Evolutionary conservation across 2,888 invertebrate species (phyloP), one percentile per base, ranked within the genome.

Genomic region (Xanthia togata): DNA sequence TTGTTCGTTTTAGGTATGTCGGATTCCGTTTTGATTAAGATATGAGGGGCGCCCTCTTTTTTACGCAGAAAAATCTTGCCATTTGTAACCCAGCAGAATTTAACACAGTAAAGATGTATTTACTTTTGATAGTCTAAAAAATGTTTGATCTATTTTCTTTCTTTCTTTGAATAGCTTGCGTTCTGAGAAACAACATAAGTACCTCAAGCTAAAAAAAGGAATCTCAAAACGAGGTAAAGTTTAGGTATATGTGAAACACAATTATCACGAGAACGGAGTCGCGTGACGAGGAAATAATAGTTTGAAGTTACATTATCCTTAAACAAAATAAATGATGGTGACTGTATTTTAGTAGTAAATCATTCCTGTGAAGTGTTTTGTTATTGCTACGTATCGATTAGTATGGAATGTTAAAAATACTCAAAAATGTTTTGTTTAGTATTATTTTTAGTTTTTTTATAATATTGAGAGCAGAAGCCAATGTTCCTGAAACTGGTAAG

Each of bases 401-500:
- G n/a, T 31, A 23, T 11, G 12, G 12, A 50, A 0, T 23, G 38
- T 26, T 20, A 26, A 55, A 31, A 41, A 31, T 44, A 12, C 3
- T n/a, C 8, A 1, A 57, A 67, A 59, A 73, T 73, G 73, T 70
- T 44, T 59, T 2, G 9, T 59, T 26, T 35, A 17, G 0, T 70
- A 9, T 17, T 59, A 35, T 47, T 3, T n/a, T 35, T 26, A 35
- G n/a, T n/a, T n/a, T 57, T 70, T 70, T 70, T 11, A 69, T 59
- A 35, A 57, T 69, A 69, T 57, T 44, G n/a, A 26, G 20, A 20
- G 57, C 35, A 35, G 57, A 59, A 59, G 44, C 35, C 9, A 47
- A 20, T 8, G n/a, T 20, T 11, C 1, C 9, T 20, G 31, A 8
- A 5, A 31, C 4, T 35, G 69, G 73, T 73, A 20, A 69, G 73